Base-by-base conservation (phyloP, 2,113 vertebrate species). In the Mesembrinibis cayennensis region DNA sequence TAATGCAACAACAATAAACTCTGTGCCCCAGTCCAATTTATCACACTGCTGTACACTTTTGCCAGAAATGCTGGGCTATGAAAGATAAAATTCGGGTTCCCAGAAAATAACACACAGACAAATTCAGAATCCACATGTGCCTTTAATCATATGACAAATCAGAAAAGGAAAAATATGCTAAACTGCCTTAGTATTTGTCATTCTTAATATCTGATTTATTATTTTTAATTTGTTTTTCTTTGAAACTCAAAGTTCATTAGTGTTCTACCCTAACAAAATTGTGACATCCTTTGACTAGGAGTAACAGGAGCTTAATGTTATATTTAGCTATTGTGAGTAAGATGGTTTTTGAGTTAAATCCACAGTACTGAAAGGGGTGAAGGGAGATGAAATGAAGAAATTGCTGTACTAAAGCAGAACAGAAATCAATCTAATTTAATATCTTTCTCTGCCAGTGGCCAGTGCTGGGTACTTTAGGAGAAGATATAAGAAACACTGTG, bases 391-490 rank as follows among this genome's bases (percentile, higher is more conserved):
- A 92, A 62, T 73, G 42, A 87, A 96, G 59, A 66, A 92, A 81
- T 67, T 74, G 55, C 55, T 67, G 17, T 59, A 63, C 22, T 58
- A 88, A 73, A 90, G 79, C 45, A 67, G 76, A 90, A 42, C 23
- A 89, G 77, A 87, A 96, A 88, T 92, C 85, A 59, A 81, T 90
- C 82, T 96, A 85, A 96, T 93, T 80, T 95, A 93, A 73, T 95
- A 78, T 83, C 74, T 77, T 94, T 70, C 38, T 83, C 79, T 96
- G 92, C 82, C 79, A 93, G 50, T 92, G 71, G 74, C 74, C 59
- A 74, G 47, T 90, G 30, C 47, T 81, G 55, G 17, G 50, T 80
- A 17, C 55, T 92, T 90, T 25, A 93, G 34, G 65, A 50, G 67
- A 67, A 92, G 59, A 47, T 82, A 70, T 11, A 29, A 96, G 78